Conservation (phyloP, 2,113 vertebrate genomes). For the Microcebus jonahi region DNA sequence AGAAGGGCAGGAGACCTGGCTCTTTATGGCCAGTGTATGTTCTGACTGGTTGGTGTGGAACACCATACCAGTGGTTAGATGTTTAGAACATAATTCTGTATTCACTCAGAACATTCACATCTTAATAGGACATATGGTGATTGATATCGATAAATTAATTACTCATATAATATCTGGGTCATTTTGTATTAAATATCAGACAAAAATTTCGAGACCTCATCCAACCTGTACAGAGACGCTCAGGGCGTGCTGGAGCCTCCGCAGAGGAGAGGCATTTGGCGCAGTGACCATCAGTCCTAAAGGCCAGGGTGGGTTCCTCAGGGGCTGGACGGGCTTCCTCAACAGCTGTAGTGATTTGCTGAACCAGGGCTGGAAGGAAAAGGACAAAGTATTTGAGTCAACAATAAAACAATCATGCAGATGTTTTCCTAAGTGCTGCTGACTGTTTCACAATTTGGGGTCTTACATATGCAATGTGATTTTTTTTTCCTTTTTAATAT, state of each 20-base stretch:
- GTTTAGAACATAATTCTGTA: not conserved
- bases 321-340: not conserved
- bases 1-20: not conserved
- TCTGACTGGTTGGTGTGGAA: not conserved
- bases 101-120: not conserved
- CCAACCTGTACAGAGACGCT: not conserved
- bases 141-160: not conserved
- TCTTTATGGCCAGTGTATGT: not conserved
- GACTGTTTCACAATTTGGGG: not conserved
- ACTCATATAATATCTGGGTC: not conserved
- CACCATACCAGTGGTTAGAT: too few relatives aligned
- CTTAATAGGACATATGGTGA: not conserved
- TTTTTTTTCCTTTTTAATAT: not conserved
- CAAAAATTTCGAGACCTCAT: not conserved
- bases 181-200: not conserved
- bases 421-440: not conserved
- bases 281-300: accelerated
- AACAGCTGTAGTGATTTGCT: not conserved
- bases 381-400: conserved; percentile 5
- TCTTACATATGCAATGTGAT: not conserved
- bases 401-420: not conserved
- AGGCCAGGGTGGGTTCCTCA: not conserved
- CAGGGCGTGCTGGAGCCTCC: not conserved
- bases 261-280: not conserved
- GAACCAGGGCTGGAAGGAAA: conserved; percentile 3